Evolutionary conservation across 2,888 invertebrate genomes (phyloP), one percentile per base, ranked within the genome.

Genomic region (Altica lythri): DNA sequence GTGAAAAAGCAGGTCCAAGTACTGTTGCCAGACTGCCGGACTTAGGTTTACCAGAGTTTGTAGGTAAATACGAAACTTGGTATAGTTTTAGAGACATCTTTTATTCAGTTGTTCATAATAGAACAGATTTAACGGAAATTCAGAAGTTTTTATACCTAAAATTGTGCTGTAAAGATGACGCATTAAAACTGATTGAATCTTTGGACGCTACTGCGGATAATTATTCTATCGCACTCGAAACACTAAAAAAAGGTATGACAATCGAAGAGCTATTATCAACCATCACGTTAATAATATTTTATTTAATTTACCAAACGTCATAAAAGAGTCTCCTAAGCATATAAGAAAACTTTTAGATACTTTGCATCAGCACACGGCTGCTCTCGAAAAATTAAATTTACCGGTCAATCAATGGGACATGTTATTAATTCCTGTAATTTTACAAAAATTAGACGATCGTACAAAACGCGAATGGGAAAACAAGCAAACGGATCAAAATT

Each of bases 351-450:
- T 60, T 9, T 12, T 60, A 22, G 57, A 60, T 44, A 37, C 17
- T 0, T n/a, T 59, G 10, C 13, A 47, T 32, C 46, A 55, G 8
- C 55, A 60, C 25, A 12, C 29, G 13, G 12, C 37, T 6, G 53
- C 55, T 2, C 29, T 60, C 17, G 30, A 53, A 53, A 56, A 56
- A 32, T 35, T 57, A 32, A 42, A 53, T 1, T 40, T 47, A 30
- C 58, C 59, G 2, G 49, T 53, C 12, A 38, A 60, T 2, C 34
- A 60, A 2, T 57, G 57, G 60, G 57, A 60, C 30, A 5, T 10
- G 3, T 34, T 59, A n/a, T 38, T 61, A 30, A 51, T 56, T 16
- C 54, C 46, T 6, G 8, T 61, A 12, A 30, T 61, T 14, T 29
- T 52, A 14, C 30, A 38, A 46, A 59, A 56, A 27, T 35, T 61